A percentile compares a stretch with the other conserved stretches of the same genome.
Conservation (phyloP, 2,113 vertebrate genomes). For the Plecturocebus donacophilus region DNA sequence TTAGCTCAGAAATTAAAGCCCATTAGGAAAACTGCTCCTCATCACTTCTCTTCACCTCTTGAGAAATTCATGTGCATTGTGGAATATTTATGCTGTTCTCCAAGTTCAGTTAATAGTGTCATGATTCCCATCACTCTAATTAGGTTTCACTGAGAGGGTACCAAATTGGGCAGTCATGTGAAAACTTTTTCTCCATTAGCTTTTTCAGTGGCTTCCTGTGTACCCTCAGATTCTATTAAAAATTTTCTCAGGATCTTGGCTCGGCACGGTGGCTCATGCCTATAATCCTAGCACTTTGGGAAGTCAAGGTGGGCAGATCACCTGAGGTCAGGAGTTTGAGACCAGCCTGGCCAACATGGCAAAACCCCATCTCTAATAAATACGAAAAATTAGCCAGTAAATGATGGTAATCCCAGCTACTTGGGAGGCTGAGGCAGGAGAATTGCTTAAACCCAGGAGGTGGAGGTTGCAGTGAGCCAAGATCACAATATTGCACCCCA, state of each 20-base stretch:
- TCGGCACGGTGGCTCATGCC: too few species aligned
- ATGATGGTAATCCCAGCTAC: too few species aligned
- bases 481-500: too few species aligned
- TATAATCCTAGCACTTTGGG: too few species aligned
- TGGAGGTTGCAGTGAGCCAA: too few species aligned
- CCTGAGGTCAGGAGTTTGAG: too few species aligned
- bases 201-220: not conserved
- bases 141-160: not conserved
- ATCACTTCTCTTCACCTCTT: not conserved
- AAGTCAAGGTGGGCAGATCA: too few species aligned
- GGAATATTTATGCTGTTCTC: not conserved
- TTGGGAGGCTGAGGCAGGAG: too few species aligned
- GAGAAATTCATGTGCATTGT: not conserved
- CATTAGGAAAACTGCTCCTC: not conserved
- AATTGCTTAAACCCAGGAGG: too few species aligned
- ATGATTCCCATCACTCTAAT: not conserved
- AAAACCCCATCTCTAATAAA: too few species aligned
- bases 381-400: too few species aligned
- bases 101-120: not conserved
- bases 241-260: not conserved
- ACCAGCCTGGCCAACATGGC: too few species aligned
- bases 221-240: not conserved
- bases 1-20: conserved; percentile 42
- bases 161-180: not conserved
- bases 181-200: not conserved